Percentiles rank a stretch among this genome's conserved stretches.
Evolutionary conservation across 2,113 vertebrate species (phyloP).

Genomic region (Ibidorhyncha struthersii): DNA sequence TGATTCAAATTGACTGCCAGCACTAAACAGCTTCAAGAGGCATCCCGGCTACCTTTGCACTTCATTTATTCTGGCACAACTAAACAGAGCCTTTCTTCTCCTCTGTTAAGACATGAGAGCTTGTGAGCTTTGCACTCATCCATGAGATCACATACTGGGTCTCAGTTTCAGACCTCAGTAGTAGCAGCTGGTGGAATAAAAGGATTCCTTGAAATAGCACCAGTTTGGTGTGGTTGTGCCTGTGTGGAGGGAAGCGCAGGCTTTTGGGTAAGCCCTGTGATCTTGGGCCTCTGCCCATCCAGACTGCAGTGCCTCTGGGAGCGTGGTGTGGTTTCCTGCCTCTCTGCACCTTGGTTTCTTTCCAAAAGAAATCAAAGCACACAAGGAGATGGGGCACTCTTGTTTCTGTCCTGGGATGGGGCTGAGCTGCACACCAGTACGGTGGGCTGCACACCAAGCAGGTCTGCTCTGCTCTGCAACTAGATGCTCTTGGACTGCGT

Average conservation of each 20-base stretch:
- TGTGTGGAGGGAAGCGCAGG: not conserved
- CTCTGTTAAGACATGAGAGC: not conserved
- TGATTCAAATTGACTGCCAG: constrained; percentile 20
- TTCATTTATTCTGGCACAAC: constrained; percentile 54
- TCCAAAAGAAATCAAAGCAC: not conserved
- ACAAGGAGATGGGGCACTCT: not conserved
- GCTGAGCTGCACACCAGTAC: not conserved
- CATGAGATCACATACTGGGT: constrained; percentile 18
- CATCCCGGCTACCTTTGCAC: constrained; percentile 17
- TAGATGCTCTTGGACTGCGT: too few relatives aligned
- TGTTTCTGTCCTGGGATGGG: not conserved
- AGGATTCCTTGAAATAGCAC: constrained; percentile 45
- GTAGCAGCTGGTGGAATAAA: constrained; percentile 58
- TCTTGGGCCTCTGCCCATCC: not conserved
- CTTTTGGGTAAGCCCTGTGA: not conserved
- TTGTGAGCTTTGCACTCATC: constrained; percentile 49
- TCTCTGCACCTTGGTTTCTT: not conserved
- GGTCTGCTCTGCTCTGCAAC: not conserved
- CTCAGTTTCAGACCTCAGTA: constrained; percentile 40
- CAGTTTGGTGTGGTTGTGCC: not conserved
- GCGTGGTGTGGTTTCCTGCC: not conserved
- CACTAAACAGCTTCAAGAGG: constrained; percentile 40
- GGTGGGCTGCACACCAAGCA: not conserved
- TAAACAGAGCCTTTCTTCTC: constrained; percentile 38
- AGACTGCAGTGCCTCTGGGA: not conserved